Evolutionary conservation across 2,888 invertebrate genomes (phyloP), one percentile per base, ranked within the genome.

Genomic region (Nasonia oneida): DNA sequence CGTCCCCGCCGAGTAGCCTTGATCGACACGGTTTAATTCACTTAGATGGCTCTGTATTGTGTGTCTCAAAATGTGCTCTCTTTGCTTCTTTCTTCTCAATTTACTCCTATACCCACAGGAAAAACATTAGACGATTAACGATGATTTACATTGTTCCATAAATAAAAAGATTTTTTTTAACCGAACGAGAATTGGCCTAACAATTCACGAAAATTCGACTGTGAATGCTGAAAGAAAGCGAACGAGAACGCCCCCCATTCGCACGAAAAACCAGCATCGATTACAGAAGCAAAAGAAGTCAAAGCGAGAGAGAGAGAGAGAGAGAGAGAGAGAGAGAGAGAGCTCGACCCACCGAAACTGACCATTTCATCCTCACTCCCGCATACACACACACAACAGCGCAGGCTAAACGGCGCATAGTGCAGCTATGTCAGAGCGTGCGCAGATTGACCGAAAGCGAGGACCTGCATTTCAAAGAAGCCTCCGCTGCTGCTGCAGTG

Each of bases 401-500:
- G 6, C 57, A 57, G 18, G 6, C n/a, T 57, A 57, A 57, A 57
- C 57, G 57, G 18, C n/a, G 57, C n/a, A n/a, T 15, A 53, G 37
- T 53, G 15, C 2, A 14, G 50, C 14, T 2, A 50, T 53, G 53
- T 53, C 53, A 53, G 29, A 29, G 29, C 18, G 53, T n/a, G 10
- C 37, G 71, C 64, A 74, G 39, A 74, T 42, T 57, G 75, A n/a
- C 67, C 53, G 39, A 64, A 70, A 77, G 53, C 81, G 71, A 47
- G 47, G 76, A 81, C 81, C 76, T 57, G 84, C 78, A 79, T 82
- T 85, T 82, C 81, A 82, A 85, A 74, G 77, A 74, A 81, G 42
- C 29, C 29, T n/a, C 50, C 33, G 1, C 64, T 37, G 42, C 53
- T n/a, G 1, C 75, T 37, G 42, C 53, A 15, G 3, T 15, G 23